Evolutionary conservation across 1,140 invertebrate species (phyloP), one percentile per base, ranked within the genome.

Genomic region (Drosophila jambulina): DNA sequence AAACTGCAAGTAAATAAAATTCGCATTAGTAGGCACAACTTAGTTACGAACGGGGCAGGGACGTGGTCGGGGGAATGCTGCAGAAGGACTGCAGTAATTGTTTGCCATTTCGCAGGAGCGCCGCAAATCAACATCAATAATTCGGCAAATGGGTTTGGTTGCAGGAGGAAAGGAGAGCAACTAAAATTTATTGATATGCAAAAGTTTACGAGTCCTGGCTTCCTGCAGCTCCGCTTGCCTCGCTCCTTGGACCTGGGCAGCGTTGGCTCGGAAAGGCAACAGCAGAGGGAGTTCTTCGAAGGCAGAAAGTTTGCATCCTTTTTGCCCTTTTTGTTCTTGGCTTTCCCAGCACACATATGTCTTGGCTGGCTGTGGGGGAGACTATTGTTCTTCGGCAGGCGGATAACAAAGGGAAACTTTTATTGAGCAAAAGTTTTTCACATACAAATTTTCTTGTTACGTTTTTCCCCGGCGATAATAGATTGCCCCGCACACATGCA

Each of bases 1-100:
- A 96, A 93, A 95, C 97, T 97, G 93, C 56, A 94, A 94, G 57
- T 48, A 58, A 42, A 74, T 74, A 93, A 53, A 74, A 79, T 27
- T 40, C 32, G 36, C 45, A 76, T 76, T 76, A 76, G 72, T 76
- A 38, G 27, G 64, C 56, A 40, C 36, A 51, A 75, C n/a, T 46
- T 34, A 63, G 46, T 43, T 53, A 63, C 19, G 38, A 21, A 25
- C 4, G 23, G 25, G 57, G 38, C 1, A 12, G 5, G 34, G 23
- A 8, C 17, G 7, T n/a, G 2, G 12, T 15, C 2, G 40, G 15
- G 29, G 13, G 9, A 21, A 25, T 32, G 9, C 13, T 61, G 64
- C 43, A 53, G 15, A 68, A 57, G 53, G 29, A 62, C 51, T 48
- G 61, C 49, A 67, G 81, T 72, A 80, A 84, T 46, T 85, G 57